phyloP scores from a whole-genome alignment of 2,113 vertebrate species.

The Aptenodytes forsteri region DNA sequence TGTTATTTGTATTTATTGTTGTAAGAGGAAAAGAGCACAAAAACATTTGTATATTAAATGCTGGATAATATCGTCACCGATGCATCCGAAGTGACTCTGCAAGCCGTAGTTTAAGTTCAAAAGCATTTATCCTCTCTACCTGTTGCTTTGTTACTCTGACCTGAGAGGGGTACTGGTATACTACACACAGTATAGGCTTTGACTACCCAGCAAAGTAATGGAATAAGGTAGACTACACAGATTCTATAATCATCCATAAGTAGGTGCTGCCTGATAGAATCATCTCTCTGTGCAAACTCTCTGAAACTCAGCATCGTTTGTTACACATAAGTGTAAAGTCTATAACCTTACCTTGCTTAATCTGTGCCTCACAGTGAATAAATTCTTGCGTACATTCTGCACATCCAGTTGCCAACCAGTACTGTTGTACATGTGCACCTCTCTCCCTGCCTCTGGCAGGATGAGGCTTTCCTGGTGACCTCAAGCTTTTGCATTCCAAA shows the following conservation, averaged over 20 bases:
- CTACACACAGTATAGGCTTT: neutral
- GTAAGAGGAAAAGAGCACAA: neutral
- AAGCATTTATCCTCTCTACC: neutral
- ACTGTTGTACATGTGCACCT: neutral
- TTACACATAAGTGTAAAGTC: neutral
- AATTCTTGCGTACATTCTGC: neutral
- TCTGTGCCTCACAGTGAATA: neutral
- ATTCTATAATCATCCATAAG: constrained; percentile 29
- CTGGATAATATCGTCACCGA: neutral
- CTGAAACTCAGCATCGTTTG: constrained; percentile 30
- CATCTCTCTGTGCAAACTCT: constrained; percentile 37
- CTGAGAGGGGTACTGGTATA: neutral
- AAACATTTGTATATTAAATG: neutral
- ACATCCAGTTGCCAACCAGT: neutral
- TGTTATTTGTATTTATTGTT: constrained; percentile 2
- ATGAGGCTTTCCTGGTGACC: constrained; percentile 26
- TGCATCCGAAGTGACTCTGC: neutral
- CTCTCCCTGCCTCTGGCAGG: neutral
- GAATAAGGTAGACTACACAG: neutral
- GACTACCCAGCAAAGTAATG: neutral
- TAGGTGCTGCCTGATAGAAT: neutral
- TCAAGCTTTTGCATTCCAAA: neutral
- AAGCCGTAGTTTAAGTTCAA: neutral
- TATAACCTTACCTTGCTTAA: neutral
- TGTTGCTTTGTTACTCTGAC: neutral